A percentile compares a stretch with the other conserved stretches of the same genome.
These are phyloP conservation scores for Eurytoma adleriae DNA, from an alignment of 2,888 invertebrate species.

Conservation along the genomic window DNA sequence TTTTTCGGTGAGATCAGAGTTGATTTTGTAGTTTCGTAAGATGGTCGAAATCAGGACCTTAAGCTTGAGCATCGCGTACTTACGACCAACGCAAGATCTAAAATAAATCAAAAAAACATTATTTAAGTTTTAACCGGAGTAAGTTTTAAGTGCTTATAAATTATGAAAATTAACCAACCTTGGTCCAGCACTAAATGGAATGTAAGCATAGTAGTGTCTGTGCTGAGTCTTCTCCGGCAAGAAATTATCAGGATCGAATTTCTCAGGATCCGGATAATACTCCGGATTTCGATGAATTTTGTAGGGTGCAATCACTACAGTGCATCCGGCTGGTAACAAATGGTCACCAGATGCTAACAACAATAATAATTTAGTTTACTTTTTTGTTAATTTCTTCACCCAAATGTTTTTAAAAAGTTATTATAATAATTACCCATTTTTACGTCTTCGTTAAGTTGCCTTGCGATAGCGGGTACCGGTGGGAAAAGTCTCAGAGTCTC, in stretches of 20 bases:
- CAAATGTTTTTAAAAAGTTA: slow-evolving; percentile 27
- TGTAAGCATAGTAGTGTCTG: slow-evolving; percentile 88
- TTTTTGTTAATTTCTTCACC: neutral
- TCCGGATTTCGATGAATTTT: slow-evolving; percentile 84
- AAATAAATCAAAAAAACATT: neutral
- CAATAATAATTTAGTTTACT: slow-evolving; percentile 15
- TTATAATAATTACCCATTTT: slow-evolving; percentile 79
- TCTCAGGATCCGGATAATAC: slow-evolving; percentile 86
- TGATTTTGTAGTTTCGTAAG: slow-evolving; percentile 84
- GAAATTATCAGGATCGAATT: slow-evolving; percentile 91
- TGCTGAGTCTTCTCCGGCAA: slow-evolving; percentile 86
- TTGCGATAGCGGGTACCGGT: slow-evolving; percentile 87
- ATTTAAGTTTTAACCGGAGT: neutral
- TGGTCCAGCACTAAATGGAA: slow-evolving; percentile 90
- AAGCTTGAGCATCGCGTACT: slow-evolving; percentile 88
- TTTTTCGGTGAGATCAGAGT: slow-evolving; percentile 82
- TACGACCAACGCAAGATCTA: slow-evolving; percentile 83
- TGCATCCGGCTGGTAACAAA: slow-evolving; percentile 83
- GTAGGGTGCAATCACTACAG: slow-evolving; percentile 82
- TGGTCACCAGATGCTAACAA: slow-evolving; percentile 81
- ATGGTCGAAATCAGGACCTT: slow-evolving; percentile 88
- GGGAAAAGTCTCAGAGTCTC: slow-evolving; percentile 89
- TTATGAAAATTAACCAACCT: slow-evolving; percentile 71
- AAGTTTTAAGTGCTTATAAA: neutral
- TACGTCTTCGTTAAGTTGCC: slow-evolving; percentile 84